Base-by-base conservation (phyloP, 2,888 invertebrate genomes). In the Romanomermis culicivorax region DNA sequence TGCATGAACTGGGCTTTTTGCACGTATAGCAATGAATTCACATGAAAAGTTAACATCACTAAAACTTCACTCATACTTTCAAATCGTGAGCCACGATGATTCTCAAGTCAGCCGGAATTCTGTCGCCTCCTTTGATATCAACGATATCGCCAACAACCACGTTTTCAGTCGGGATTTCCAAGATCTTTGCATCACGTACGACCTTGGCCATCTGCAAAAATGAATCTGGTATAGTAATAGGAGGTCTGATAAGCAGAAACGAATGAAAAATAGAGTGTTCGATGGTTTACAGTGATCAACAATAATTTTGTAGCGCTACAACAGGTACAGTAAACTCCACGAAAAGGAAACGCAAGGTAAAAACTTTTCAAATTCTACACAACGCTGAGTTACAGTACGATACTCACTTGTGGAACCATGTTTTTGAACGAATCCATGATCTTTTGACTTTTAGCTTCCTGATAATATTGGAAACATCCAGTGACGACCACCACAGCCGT, bases 361-460 rank as follows among this genome's bases (percentile, higher is more conserved):
- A 1, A 1, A 24, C 1, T 2, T 14, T 0, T 42, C 1, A 26
- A 17, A 30, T 11, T 36, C 24, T 51, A 0, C 61, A 30, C 62
- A 60, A n/a, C 25, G 42, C 43, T 23, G 26, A 59, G 57, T 57
- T 48, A 20, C 4, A 20, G 30, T 52, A n/a, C 24, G 26, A 25
- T 45, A n/a, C n/a, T n/a, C n/a, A 70, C 70, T 63, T 72, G 72
- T 47, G 76, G 76, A 49, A 76, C 74, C 76, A 86, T 76, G 67
- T 81, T 81, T 64, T 80, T 80, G 67, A 86, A 86, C 7, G 82
- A 82, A 61, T 84, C 84, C 83, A 86, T 85, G 42, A 84, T 81
- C 60, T 78, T 77, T 14, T 78, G 75, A 64, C 81, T 83, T 65
- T 81, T 82, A 53, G 77, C 76, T 67, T 80, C 80, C 70, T 80